Conservation (phyloP, 2,113 vertebrate genomes). For the Rousettus leschenaultii region DNA sequence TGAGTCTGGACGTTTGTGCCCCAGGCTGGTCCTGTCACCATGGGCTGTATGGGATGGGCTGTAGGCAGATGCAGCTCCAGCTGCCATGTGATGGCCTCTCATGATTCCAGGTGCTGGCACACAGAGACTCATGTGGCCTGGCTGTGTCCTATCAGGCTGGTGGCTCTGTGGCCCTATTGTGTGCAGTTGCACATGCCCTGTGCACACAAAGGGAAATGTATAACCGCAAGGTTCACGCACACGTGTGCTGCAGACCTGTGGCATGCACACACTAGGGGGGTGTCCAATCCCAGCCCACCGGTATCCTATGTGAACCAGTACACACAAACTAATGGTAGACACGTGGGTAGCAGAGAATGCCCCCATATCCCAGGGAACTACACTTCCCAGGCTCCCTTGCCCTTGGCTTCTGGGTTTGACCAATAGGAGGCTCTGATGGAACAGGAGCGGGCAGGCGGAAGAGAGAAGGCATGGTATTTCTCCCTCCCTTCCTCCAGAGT, state of each 20-base stretch:
- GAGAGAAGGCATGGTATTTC: not conserved
- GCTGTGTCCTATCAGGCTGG: not conserved
- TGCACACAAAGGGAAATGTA: no score
- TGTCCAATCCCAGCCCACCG: not conserved
- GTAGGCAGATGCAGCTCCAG: not conserved
- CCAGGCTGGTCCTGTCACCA: not conserved
- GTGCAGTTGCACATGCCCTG: not conserved
- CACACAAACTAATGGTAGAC: not conserved
- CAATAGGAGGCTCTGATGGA: not conserved
- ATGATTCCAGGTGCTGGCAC: not conserved
- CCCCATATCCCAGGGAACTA: not conserved
- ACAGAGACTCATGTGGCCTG: not conserved
- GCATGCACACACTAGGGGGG: not conserved
- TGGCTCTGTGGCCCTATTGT: not conserved
- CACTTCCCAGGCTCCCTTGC: not conserved
- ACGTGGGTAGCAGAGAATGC: fast-evolving
- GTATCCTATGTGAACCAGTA: fast-evolving
- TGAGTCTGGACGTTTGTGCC: fast-evolving
- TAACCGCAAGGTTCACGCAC: no score
- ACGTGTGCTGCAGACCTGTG: not conserved
- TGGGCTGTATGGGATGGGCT: fast-evolving
- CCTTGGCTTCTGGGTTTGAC: not conserved
- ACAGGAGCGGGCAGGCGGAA: not conserved
- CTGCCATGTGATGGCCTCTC: not conserved
- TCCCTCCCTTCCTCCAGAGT: not conserved